Evolutionary conservation across 1,140 invertebrate genomes (phyloP).

Genomic region (Bombus superbus): DNA sequence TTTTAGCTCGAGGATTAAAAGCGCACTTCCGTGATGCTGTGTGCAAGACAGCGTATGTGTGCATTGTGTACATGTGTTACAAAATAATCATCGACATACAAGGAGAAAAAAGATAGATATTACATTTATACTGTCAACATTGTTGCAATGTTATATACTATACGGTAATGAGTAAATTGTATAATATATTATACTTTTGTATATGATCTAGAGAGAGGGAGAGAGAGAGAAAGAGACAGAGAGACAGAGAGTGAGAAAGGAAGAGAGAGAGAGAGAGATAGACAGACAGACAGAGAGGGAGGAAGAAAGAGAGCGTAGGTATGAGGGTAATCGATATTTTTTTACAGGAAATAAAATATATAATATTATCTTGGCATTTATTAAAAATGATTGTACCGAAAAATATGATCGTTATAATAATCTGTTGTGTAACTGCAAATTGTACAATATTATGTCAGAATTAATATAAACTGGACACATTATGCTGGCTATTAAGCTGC

Average conservation of each 20-base stretch:
- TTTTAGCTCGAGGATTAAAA: conserved; percentile 82
- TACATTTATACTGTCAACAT: background rate
- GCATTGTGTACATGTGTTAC: conserved; percentile 4
- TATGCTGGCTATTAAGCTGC: background rate
- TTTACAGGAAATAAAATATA: too few species aligned
- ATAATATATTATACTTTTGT: too few species aligned
- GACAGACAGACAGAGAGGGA: too few species aligned
- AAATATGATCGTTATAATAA: background rate
- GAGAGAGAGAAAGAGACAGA: too few species aligned
- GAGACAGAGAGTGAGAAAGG: too few species aligned
- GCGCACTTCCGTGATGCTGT: conserved; percentile 74
- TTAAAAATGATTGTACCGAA: background rate
- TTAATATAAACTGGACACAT: background rate
- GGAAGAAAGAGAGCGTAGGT: too few species aligned
- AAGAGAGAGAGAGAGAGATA: too few species aligned
- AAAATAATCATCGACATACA: conserved; percentile 50
- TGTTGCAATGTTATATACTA: background rate
- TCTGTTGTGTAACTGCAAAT: too few species aligned
- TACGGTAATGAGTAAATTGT: too few species aligned
- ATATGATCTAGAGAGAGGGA: too few species aligned
- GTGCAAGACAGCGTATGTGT: conserved; percentile 14
- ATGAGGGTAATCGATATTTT: too few species aligned
- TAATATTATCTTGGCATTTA: background rate
- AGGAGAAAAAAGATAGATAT: background rate
- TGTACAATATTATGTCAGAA: too few species aligned